Evolutionary conservation across 1,140 invertebrate species (phyloP).

Genomic region (Trachymyrmex cornetzi): DNA sequence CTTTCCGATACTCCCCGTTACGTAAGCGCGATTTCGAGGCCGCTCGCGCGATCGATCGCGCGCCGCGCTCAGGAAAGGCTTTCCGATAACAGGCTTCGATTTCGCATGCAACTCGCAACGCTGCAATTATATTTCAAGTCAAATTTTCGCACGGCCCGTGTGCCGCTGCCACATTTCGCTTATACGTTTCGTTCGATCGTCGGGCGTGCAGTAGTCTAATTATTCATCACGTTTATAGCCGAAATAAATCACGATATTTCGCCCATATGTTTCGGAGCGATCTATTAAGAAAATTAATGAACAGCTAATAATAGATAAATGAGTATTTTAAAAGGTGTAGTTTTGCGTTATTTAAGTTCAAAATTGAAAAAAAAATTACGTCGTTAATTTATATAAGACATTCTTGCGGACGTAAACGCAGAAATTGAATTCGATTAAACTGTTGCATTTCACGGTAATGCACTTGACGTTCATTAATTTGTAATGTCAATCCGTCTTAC

Average conservation of each 20-base stretch:
- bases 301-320: background rate
- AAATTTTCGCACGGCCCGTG: constrained; percentile 24
- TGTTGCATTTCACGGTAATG: constrained; percentile 16
- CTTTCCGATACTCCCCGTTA: constrained; percentile 77
- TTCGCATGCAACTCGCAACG: constrained; percentile 37
- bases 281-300: background rate
- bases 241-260: background rate
- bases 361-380: background rate
- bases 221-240: background rate
- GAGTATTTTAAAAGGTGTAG: background rate
- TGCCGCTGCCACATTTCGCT: background rate
- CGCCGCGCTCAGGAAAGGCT: constrained; percentile 48
- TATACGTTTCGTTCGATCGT: constrained; percentile 11
- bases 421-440: constrained; percentile 28
- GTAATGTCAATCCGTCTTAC: constrained; percentile 46
- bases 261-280: background rate
- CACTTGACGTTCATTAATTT: constrained; percentile 36
- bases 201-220: background rate
- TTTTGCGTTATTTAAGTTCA: background rate
- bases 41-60: constrained; percentile 59
- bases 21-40: constrained; percentile 63
- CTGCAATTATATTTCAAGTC: constrained; percentile 47
- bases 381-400: background rate
- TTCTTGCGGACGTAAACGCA: background rate
- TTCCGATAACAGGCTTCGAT: constrained; percentile 49